Evolutionary conservation across 2,113 vertebrate species (phyloP), one percentile per base, ranked within the genome.

Genomic region (Peromyscus maniculatus): DNA sequence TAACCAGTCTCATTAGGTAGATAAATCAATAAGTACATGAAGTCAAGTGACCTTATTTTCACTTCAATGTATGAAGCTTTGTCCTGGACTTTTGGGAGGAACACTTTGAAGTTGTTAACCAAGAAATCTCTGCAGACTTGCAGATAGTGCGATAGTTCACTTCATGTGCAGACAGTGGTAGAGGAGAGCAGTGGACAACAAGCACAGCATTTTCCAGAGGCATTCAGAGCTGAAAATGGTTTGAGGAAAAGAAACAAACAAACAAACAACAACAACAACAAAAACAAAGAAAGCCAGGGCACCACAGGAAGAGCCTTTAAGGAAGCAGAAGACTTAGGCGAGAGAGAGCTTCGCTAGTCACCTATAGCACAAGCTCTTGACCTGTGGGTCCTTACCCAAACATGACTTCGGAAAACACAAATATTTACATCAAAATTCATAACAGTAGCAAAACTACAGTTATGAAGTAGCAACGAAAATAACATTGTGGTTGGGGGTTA

Each of bases 11-110:
- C 91, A 97, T 98, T 98, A 96, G 97, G 96, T 71, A 97, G 98
- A 97, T 98, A 97, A 98, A 99, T 99, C 98, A 98, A 98, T 98
- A 98, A 82, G 84, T 96, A 91, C 92, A 96, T 97, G 98, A 98
- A 99, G 95, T 94, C 91, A 98, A 98, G 98, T 98, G 96, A 94
- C 96, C 91, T 94, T 91, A 84, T 98, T 98, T 98, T 98, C 94
- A 77, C 93, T 96, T 93, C 96, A 97, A 97, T 97, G 95, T 97
- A 77, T 98, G 96, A 98, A 97, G 95, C 97, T 98, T 98, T 96
- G 91, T 96, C 62, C 91, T 94, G 59, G 46, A 69, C 87, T 94
- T 97, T 97, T 86, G 43, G 89, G 89, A 95, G 82, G 64, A 89
- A 49, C 43, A 92, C 75, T 49, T 19, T 2, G 88, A 94, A 97